Conservation (phyloP, 2,888 invertebrate genomes). For the Sceliomorpha sp. region DNA sequence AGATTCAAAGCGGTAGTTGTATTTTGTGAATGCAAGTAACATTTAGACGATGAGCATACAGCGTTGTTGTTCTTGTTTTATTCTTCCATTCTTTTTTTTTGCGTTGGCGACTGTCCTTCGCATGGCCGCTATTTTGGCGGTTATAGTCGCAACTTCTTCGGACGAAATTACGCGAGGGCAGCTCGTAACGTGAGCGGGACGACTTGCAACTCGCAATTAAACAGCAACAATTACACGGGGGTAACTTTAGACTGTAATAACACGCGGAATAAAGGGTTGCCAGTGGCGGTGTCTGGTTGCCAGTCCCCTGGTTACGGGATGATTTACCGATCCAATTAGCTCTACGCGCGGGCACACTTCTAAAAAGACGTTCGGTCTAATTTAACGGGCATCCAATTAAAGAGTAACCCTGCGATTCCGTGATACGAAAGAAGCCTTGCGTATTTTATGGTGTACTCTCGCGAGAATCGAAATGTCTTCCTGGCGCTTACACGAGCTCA, state of each 20-base stretch:
- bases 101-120: constrained; percentile 31
- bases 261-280: constrained; percentile 80
- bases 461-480: constrained; percentile 55
- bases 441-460: constrained; percentile 54
- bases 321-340: constrained; percentile 81
- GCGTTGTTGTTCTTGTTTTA: constrained; percentile 11
- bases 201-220: constrained; percentile 80
- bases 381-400: constrained; percentile 80
- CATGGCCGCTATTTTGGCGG: constrained; percentile 49
- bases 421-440: constrained; percentile 57
- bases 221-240: constrained; percentile 80
- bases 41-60: constrained; percentile 17
- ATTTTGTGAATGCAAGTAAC: constrained; percentile 4
- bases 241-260: constrained; percentile 81
- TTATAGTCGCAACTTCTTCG: constrained; percentile 54
- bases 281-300: constrained; percentile 70
- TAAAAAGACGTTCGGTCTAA: constrained; percentile 79
- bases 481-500: constrained; percentile 31
- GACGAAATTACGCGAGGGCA: constrained; percentile 60
- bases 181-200: constrained; percentile 65
- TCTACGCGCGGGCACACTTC: constrained; percentile 70
- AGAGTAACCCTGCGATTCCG: constrained; percentile 67
- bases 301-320: constrained; percentile 77
- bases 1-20: too few species aligned
- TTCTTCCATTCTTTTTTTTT: too few species aligned